phyloP scores from a whole-genome alignment of 2,113 vertebrate species.

The Emydura subglobosa region DNA sequence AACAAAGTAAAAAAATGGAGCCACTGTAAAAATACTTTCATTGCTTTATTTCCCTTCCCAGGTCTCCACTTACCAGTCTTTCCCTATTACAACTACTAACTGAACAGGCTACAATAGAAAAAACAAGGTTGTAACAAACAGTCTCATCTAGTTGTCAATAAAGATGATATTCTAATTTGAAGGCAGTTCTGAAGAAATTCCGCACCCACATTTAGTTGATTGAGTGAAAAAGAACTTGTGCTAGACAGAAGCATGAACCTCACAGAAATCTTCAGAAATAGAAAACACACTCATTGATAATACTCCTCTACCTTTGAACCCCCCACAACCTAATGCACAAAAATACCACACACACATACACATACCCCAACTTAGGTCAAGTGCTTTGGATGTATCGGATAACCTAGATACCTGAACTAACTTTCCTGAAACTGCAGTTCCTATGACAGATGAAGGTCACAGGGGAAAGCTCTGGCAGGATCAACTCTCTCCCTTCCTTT shows the following conservation, averaged over 20 bases:
- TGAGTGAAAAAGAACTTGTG: neutral
- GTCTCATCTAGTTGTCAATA: too few relatives aligned
- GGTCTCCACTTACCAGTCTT: neutral
- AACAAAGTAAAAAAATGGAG: constrained; percentile 6
- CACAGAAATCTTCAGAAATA: too few relatives aligned
- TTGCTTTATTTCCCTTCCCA: constrained; percentile 24
- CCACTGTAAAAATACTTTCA: constrained; percentile 10
- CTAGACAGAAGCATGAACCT: neutral
- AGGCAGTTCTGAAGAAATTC: too few relatives aligned
- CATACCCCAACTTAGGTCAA: too few relatives aligned
- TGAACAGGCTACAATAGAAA: neutral
- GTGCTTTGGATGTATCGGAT: too few relatives aligned
- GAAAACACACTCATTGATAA: neutral
- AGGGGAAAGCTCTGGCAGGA: neutral
- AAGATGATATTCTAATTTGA: too few relatives aligned
- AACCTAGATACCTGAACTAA: too few relatives aligned
- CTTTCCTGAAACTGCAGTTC: too few relatives aligned
- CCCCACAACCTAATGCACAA: neutral
- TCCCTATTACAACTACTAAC: neutral
- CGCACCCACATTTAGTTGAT: too few relatives aligned
- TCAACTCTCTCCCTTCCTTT: neutral
- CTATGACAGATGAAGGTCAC: too few relatives aligned
- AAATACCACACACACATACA: neutral
- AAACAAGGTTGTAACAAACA: neutral
- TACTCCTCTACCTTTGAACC: too few relatives aligned